Percentiles rank a stretch among this genome's conserved stretches.
phyloP scores from a whole-genome alignment of 2,113 vertebrate genomes.

The Aspiorhynchus laticeps region DNA sequence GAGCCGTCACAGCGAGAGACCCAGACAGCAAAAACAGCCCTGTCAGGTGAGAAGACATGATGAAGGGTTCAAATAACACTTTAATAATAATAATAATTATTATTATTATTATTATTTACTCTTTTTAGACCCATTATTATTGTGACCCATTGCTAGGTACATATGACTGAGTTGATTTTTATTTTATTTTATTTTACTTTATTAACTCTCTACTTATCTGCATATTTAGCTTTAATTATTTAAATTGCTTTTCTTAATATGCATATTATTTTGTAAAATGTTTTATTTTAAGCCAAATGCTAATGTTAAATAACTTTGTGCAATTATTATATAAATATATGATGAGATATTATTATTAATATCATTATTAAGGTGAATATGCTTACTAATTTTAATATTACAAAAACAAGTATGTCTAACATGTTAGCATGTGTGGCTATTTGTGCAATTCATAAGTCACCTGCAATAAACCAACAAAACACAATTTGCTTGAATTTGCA shows the following conservation, averaged over 20 bases:
- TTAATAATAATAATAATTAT: no score
- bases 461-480: background rate
- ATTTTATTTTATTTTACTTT: no score
- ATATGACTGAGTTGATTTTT: no score
- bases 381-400: background rate
- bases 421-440: background rate
- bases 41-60: conserved; percentile 82
- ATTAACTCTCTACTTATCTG: background rate
- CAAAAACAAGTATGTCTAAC: background rate
- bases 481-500: background rate
- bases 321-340: background rate
- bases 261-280: background rate
- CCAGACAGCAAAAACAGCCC: conserved; percentile 89
- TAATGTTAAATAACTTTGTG: background rate
- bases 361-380: background rate
- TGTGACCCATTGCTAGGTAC: no score
- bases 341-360: background rate
- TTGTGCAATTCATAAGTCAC: background rate
- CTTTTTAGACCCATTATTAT: no score
- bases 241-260: background rate
- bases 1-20: conserved; percentile 88
- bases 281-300: background rate
- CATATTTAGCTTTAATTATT: background rate
- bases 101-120: no score
- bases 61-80: background rate